Base-by-base conservation (phyloP, 2,797 vertebrate genomes). In the Rhinoraja longicauda region DNA sequence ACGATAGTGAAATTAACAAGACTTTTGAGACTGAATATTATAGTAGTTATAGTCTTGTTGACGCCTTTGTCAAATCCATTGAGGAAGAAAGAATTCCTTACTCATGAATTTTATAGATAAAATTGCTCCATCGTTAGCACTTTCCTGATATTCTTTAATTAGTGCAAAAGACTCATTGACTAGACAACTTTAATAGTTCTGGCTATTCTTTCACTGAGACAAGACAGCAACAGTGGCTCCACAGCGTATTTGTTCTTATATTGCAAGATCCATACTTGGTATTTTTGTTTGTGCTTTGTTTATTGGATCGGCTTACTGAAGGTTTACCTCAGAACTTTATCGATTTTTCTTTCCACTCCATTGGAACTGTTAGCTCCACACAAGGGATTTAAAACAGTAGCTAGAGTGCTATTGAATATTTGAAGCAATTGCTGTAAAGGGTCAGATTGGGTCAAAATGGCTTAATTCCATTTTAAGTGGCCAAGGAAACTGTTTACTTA, bases 291-390 rank as follows among this genome's bases (percentile, higher is more conserved):
- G 59, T 59, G 24, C 19, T n/a, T 88, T 67, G 59, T 67, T 67
- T 17, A 67, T 88, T 88, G 59, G 84, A 64, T 88, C 24, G 75
- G 26, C 73, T 72, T 53, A 72, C 45, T 92, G 39, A 91, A 73
- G 0, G 67, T 72, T 91, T 36, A 91, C 21, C 91, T 39, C 12
- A 24, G 2, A 10, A 90, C 24, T 26, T 88, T 64, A 62, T 88
- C 67, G 84, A 88, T 88, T 88, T 92, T 73, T 73, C 36, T 75
- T 92, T 72, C 73, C 36, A 92, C 36, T 91, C 32, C 88, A 70
- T 12, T 92, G 39, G 24, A 17, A 73, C 15, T 57, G 70, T 92
- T 73, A 92, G 21, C 70, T 72, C 21, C 24, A 53, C 67, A 21
- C 36, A 53, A 45, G 32, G 24, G 45, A 53, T 53, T 29, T 72